phyloP scores from a whole-genome alignment of 2,113 vertebrate species.

The Planiliza haematocheilus region DNA sequence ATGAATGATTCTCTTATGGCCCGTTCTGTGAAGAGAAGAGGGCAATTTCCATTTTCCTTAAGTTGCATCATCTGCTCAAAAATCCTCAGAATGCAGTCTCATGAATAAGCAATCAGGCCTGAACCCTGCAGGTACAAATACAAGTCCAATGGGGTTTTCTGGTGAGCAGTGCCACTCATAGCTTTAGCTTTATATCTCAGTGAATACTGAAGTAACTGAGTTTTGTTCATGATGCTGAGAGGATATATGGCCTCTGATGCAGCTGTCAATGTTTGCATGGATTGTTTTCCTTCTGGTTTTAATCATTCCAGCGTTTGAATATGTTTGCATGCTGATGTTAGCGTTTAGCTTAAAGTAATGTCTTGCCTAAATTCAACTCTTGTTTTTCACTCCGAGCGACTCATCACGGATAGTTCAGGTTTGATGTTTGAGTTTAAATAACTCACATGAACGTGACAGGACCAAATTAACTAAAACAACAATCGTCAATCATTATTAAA shows the following conservation, averaged over 20 bases:
- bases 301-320: background rate
- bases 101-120: conserved; percentile 33
- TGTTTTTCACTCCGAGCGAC: no score
- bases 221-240: conserved; percentile 19
- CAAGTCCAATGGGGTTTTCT: conserved; percentile 12
- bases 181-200: conserved; percentile 12
- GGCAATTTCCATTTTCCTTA: conserved; percentile 45
- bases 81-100: conserved; percentile 34
- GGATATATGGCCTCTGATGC: background rate
- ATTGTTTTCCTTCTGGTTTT: no score
- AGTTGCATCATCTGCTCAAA: conserved; percentile 58
- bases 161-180: conserved; percentile 6
- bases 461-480: no score
- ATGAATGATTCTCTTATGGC: conserved; percentile 9
- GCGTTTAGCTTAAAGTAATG: background rate
- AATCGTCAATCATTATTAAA: no score
- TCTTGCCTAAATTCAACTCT: no score
- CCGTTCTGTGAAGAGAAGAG: background rate
- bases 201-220: conserved; percentile 25
- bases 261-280: no score
- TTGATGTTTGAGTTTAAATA: no score
- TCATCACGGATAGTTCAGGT: no score
- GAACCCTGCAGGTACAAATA: conserved; percentile 18
- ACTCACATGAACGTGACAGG: background rate
- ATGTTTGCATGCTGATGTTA: background rate